Base-by-base conservation (phyloP, 2,888 invertebrate species). In the Aethes cnicana region DNA sequence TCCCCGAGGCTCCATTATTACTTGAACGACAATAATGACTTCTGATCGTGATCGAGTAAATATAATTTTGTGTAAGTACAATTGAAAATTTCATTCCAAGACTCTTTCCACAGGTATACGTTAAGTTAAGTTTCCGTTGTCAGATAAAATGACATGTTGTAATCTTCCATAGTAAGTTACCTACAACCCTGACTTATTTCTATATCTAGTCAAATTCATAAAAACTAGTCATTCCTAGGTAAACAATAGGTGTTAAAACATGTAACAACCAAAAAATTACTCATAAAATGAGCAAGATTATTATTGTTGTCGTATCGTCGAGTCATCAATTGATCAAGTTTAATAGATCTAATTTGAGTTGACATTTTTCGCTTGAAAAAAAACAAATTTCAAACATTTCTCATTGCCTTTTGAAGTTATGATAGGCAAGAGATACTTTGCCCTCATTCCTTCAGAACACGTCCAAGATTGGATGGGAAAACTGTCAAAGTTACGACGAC, bases 401-500 rank as follows among this genome's bases (percentile, higher is more conserved):
- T 49, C 28, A 36, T 35, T 35, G 12, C 14, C 36, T 21, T 11
- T 30, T 30, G 12, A 36, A 42, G 32, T 37, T 49, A 43, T 32
- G 44, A 50, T 50, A 30, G 37, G n/a, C 11, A 21, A 26, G 28
- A 16, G 23, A 37, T 36, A 50, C 30, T 12, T 28, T 7, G 18
- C 17, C 23, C 42, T 43, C 35, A 18, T 36, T 23, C 28, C 17
- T 28, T 14, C 25, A 12, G 14, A 50, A 43, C 28, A 43, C 36
- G 30, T 50, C 28, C 50, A 21, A 43, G 36, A 37, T 36, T 30
- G 23, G 44, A 50, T 44, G 36, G 11, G 36, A 44, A 50, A 44
- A 37, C 43, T 50, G 50, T 37, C 50, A 50, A 50, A 44, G 30
- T 44, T 30, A 43, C 30, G 50, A 43, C 44, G 50, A 50, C 50